Evolutionary conservation across 2,113 vertebrate genomes (phyloP).

Genomic region (Microcebus tavaratra): DNA sequence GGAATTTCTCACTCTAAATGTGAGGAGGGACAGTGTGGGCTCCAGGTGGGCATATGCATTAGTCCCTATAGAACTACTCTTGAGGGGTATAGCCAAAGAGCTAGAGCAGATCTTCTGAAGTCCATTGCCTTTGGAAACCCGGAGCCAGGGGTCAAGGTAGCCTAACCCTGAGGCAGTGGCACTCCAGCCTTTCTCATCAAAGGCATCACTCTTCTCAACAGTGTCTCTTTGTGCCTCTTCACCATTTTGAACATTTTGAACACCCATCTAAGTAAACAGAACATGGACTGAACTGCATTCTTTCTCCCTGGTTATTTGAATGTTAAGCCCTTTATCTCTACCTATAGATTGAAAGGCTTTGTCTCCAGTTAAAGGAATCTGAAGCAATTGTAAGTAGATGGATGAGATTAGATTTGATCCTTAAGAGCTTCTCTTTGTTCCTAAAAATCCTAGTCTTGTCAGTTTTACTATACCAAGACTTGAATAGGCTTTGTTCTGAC

Average conservation of each 20-base stretch:
- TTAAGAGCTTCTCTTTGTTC: slow-evolving; percentile 60
- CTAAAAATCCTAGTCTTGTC: slow-evolving; percentile 55
- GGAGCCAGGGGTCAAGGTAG: neutral
- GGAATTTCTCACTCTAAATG: neutral
- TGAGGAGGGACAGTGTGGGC: neutral
- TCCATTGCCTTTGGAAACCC: neutral
- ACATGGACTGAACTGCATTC: neutral
- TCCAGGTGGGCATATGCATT: neutral
- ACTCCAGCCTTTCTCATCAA: neutral
- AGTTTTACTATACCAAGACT: neutral
- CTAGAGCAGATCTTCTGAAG: neutral
- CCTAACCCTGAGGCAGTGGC: no score
- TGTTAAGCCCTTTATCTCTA: slow-evolving; percentile 69
- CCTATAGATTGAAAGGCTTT: slow-evolving; percentile 70
- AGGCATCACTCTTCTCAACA: neutral
- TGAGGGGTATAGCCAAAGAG: neutral
- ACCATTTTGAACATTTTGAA: neutral
- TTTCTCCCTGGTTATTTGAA: slow-evolving; percentile 54
- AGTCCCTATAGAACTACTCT: neutral
- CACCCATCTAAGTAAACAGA: slow-evolving; percentile 39
- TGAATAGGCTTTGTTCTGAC: slow-evolving; percentile 40
- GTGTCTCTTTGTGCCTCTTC: neutral
- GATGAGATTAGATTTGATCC: slow-evolving; percentile 63
- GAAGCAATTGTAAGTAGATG: slow-evolving; percentile 59
- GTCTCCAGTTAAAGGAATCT: slow-evolving; percentile 66